These are phyloP conservation scores for Pandemis corylana DNA, from an alignment of 2,888 invertebrate species.

Conservation along the genomic window DNA sequence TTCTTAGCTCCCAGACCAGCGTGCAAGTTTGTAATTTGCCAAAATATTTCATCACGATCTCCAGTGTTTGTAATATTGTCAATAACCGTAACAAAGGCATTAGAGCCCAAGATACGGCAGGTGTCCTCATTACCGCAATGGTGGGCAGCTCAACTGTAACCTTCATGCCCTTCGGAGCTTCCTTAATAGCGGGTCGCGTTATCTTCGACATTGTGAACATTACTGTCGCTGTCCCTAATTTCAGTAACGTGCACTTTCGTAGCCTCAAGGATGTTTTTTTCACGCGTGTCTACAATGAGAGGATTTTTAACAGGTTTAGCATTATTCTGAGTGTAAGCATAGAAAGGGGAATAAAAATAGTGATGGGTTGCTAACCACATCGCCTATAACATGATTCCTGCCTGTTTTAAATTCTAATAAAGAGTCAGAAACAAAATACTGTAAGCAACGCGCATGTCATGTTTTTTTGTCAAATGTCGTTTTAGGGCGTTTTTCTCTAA, in stretches of 20 bases:
- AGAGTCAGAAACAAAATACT: no score
- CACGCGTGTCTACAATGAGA: not conserved
- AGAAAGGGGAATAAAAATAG: no score
- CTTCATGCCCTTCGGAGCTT: slow-evolving; percentile 65
- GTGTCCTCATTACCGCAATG: slow-evolving; percentile 35
- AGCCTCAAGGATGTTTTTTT: not conserved
- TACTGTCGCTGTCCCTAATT: slow-evolving; percentile 49
- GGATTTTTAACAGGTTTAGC: not conserved
- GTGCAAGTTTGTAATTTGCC: no score
- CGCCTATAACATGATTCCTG: no score
- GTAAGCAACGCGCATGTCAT: not conserved
- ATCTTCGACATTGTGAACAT: slow-evolving; percentile 54
- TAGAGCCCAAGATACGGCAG: slow-evolving; percentile 25
- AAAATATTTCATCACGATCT: no score
- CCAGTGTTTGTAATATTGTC: not conserved
- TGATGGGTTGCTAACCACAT: no score
- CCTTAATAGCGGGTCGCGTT: slow-evolving; percentile 63
- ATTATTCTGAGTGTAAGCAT: no score
- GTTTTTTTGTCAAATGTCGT: not conserved
- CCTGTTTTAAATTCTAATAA: no score
- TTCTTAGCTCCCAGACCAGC: no score
- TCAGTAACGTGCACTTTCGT: slow-evolving; percentile 42
- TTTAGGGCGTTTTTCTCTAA: not conserved
- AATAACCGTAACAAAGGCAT: slow-evolving; percentile 8
- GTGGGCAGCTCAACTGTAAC: slow-evolving; percentile 63